Base-by-base conservation (phyloP, 2,888 invertebrate species). In the Macrophya alboannulata region DNA sequence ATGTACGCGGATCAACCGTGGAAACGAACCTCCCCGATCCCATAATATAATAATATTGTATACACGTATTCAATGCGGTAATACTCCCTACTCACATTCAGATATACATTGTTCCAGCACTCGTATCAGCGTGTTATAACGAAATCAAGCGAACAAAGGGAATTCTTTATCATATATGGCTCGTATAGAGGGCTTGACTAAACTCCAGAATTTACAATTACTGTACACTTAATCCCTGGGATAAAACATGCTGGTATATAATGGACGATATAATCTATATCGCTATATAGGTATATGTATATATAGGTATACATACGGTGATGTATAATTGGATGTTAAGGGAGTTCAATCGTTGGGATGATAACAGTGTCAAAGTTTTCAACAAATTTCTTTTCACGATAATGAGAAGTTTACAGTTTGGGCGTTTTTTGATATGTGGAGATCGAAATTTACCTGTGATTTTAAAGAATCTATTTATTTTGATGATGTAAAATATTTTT, bases 61-160 rank as follows among this genome's bases (percentile, higher is more conserved):
- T 51, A 51, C 31, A 25, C 37, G 55, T 55, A 51, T 51, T 48
- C 45, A 74, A 45, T 43, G 25, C 43, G 45, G 15, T 45, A 74
- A 74, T 77, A 55, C 55, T 48, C 37, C 31, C 51, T 31, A 77
- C 51, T 77, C 55, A 74, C 55, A 55, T 31, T n/a, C 25, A 74
- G 9, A n/a, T 15, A n/a, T 15, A 68, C 31, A 68, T 68, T 2
- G 68, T 68, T 68, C 37, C 31, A 37, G 68, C 37, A 37, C 68
- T 25, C 48, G n/a, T 48, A 76, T 45, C 31, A 45, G 5, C 37
- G 37, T 3, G 77, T 48, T 77, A 55, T 77, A 62, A 51, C 51
- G 51, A 77, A 51, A 77, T 77, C 77, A 77, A 21, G 17, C 81
- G 21, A 81, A 81, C 81, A 81, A 81, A 81, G 81, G 37, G 81